These are phyloP conservation scores for Ivindomyrus marchei DNA, from an alignment of 2,113 vertebrate genomes.

Conservation along the genomic window DNA sequence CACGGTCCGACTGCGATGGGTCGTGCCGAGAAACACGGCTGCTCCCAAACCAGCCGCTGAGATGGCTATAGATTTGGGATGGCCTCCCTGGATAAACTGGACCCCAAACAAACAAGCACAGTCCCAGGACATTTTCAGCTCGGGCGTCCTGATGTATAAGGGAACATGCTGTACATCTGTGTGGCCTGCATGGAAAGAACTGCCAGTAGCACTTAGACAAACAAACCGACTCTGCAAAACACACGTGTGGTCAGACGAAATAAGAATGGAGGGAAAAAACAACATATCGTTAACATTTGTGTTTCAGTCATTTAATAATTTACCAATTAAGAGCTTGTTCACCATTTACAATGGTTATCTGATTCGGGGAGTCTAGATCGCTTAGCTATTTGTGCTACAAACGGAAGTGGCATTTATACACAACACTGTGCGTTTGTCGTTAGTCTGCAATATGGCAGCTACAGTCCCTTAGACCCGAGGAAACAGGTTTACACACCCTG, in stretches of 20 bases:
- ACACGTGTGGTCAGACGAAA: not conserved
- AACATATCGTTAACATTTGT: not conserved
- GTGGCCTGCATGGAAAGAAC: constrained; percentile 14
- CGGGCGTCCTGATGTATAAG: constrained; percentile 17
- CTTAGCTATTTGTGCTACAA: constrained; percentile 13
- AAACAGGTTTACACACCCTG: not conserved
- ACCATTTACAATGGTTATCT: not conserved
- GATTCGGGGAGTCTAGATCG: not conserved
- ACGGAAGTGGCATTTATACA: constrained; percentile 16
- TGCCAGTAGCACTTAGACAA: not conserved
- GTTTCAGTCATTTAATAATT: constrained; percentile 17
- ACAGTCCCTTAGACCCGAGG: not conserved
- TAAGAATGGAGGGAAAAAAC: not conserved
- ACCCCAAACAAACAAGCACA: constrained; percentile 19
- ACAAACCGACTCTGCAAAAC: constrained; percentile 16
- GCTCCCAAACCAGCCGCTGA: not conserved
- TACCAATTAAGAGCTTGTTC: not conserved
- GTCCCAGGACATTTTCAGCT: constrained; percentile 5
- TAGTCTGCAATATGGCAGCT: constrained; percentile 8
- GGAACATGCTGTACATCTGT: constrained; percentile 6
- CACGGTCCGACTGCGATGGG: not conserved
- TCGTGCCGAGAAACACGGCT: not conserved
- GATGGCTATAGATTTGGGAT: not conserved
- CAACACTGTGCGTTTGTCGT: constrained; percentile 19
- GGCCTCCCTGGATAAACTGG: not conserved